These are phyloP conservation scores for Caenorhabditis zanzibari DNA, from an alignment of 2,888 invertebrate species.

Conservation along the genomic window DNA sequence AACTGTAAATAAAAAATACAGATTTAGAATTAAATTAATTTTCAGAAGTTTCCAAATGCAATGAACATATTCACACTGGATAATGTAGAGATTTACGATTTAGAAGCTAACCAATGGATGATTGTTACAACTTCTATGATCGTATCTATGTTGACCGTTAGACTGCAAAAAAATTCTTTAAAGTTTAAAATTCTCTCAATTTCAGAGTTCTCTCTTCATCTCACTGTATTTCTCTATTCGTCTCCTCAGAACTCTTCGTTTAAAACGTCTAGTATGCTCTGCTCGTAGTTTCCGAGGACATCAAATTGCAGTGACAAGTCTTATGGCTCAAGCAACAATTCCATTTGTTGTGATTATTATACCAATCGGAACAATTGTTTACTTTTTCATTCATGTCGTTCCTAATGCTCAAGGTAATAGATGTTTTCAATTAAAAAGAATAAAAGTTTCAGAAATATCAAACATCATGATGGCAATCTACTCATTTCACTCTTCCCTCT, in stretches of 20 bases:
- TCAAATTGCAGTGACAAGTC: conserved; percentile 55
- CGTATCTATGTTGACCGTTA: conserved; percentile 22
- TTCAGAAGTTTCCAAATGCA: conserved; percentile 54
- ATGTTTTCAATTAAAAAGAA: too few species aligned
- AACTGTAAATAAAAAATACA: conserved; percentile 7
- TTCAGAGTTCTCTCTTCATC: conserved; percentile 54
- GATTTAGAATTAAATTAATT: not conserved
- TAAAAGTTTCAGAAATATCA: conserved; percentile 24
- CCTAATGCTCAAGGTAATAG: conserved; percentile 34
- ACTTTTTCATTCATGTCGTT: conserved; percentile 39
- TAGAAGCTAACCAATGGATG: conserved; percentile 41
- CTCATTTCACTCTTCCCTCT: conserved; percentile 50
- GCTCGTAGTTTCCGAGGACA: conserved; percentile 41
- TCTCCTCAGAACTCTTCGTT: conserved; percentile 38
- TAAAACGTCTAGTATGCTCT: conserved; percentile 22
- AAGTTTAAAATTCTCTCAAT: not conserved
- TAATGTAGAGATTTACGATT: conserved; percentile 46
- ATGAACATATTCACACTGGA: conserved; percentile 21
- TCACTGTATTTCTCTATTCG: conserved; percentile 41
- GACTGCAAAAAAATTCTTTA: not conserved
- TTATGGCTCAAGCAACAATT: conserved; percentile 54
- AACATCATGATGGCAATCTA: conserved; percentile 52
- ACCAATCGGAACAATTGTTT: conserved; percentile 41
- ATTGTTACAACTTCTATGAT: conserved; percentile 22
- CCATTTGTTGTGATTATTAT: conserved; percentile 46